Conservation (phyloP, 2,888 invertebrate genomes). For the Clitarchus hookeri region DNA sequence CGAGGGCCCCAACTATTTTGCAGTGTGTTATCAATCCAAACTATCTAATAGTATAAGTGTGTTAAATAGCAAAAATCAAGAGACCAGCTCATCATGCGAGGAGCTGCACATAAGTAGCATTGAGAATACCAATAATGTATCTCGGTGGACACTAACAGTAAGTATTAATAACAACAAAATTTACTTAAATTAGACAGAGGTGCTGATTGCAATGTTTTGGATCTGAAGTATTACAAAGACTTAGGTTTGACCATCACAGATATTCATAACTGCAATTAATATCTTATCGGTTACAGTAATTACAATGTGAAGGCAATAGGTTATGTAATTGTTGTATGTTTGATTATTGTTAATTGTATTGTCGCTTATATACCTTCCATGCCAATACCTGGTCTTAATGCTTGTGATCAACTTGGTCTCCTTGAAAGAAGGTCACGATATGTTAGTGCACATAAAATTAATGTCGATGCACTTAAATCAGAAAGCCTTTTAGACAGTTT, state of each 20-base stretch:
- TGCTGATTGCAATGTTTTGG: not conserved
- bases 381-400: not conserved
- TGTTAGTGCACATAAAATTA: not conserved
- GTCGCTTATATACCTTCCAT: not conserved
- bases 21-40: not conserved
- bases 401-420: not conserved
- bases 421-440: not conserved
- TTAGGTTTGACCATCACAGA: not conserved
- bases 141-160: not conserved
- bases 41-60: not conserved
- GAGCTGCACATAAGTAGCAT: not conserved
- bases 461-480: not conserved
- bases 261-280: not conserved
- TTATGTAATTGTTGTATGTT: not conserved
- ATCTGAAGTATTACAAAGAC: too few species aligned
- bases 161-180: not conserved
- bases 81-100: not conserved
- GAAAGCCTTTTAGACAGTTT: not conserved
- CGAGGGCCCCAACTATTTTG: not conserved
- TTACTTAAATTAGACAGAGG: not conserved
- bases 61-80: not conserved
- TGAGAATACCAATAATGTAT: not conserved
- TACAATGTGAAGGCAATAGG: not conserved
- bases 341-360: not conserved
- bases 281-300: not conserved